Conservation (phyloP, 2,113 vertebrate species). For the Malaclemys terrapin region DNA sequence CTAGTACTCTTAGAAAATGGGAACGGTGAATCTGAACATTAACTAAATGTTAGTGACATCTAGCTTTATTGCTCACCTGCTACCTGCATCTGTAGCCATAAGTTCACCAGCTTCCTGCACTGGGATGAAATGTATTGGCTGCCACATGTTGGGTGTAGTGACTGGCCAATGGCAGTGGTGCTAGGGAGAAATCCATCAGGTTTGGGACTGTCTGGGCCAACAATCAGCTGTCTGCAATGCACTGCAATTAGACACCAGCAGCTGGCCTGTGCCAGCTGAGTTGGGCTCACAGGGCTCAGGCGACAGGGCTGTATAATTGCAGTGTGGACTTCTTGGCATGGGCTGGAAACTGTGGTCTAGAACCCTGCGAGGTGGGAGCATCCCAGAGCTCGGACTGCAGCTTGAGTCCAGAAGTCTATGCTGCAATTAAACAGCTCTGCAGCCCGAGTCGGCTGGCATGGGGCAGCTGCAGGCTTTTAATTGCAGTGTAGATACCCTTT, state of each 20-base stretch:
- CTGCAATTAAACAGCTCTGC: neutral
- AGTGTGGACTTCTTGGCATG: neutral
- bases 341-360: neutral
- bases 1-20: neutral
- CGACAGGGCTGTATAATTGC: neutral
- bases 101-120: neutral
- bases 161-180: neutral
- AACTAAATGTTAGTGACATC: neutral
- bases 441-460: neutral
- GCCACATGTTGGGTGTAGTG: neutral
- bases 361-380: neutral
- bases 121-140: neutral
- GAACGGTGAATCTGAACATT: conserved; percentile 4
- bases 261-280: neutral
- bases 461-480: too few relatives aligned
- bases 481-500: neutral
- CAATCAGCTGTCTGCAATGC: neutral
- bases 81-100: neutral
- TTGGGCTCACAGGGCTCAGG: neutral
- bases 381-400: neutral
- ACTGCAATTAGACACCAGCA: neutral
- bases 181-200: neutral
- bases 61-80: neutral
- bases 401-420: neutral
- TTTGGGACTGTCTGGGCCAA: neutral